Evolutionary conservation across 2,797 vertebrate species (phyloP), one percentile per base, ranked within the genome.

Genomic region (Ambastaia sidthimunki): DNA sequence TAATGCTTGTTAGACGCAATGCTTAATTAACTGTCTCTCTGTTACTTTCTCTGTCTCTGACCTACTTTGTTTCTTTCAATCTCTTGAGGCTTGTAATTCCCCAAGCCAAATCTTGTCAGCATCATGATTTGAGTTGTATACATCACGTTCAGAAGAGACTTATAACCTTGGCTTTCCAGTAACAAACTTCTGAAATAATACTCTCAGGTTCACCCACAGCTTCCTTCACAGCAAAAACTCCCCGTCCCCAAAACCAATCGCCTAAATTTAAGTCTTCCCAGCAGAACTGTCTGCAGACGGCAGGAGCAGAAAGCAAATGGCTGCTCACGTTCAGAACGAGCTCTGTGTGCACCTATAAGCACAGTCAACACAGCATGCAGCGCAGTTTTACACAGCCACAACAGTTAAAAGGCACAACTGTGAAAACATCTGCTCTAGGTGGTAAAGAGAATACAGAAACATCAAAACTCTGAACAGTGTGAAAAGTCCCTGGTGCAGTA

Each of bases 351-450:
- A 84, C 68, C 66, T 83, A 67, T 55, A 82, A 91, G 81, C 81
- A 85, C 85, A 80, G 81, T 85, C 55, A 25, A 59, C 9, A 89
- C 84, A 87, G 86, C 87, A 89, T 74, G 84, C 65, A 10, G 78
- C 80, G 82, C 83, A 86, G 34, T 60, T 80, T 75, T 41, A 55
- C 80, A 69, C 72, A 72, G 72, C 16, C 70, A 74, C 63, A 59
- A 31, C 37, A 69, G 76, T 74, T 73, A 37, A n/a, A 18, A 80
- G 18, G 47, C 55, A 76, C 66, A 81, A 76, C 34, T 68, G 67
- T 21, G 12, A 80, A 41, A 44, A 25, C 55, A 54, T 69, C 55
- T 81, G 71, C 23, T 74, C 34, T 66, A 7, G 28, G 67, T 11
- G 52, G 62, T 68, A 44, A 23, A 47, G 31, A 72, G 4, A n/a